Percentiles rank a stretch among this genome's conserved stretches.
Evolutionary conservation across 2,797 vertebrate genomes (phyloP).

Genomic region (Myotis vivesi): DNA sequence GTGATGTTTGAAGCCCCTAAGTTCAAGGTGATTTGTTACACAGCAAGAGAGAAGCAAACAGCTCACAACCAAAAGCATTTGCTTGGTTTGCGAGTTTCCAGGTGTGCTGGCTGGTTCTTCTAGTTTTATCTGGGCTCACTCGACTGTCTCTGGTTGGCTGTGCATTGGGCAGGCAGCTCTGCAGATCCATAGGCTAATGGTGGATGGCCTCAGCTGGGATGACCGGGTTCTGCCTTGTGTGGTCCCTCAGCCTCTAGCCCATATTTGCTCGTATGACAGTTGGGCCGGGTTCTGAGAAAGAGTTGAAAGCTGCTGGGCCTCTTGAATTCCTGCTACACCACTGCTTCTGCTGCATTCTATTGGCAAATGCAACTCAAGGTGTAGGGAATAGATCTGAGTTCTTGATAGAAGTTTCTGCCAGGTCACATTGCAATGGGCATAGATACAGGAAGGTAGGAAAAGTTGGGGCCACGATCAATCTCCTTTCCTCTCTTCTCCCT

Average conservation of each 20-base stretch:
- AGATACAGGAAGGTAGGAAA: not conserved
- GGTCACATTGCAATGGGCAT: not conserved
- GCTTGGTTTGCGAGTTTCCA: not conserved
- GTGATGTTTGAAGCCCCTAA: not conserved
- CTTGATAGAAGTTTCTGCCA: not conserved
- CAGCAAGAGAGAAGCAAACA: not conserved
- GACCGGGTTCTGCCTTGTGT: not conserved
- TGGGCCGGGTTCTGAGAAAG: not conserved
- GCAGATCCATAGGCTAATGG: not conserved
- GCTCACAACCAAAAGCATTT: not conserved
- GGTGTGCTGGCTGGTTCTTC: not conserved
- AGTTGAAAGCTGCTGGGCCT: not conserved
- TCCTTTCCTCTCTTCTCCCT: not conserved
- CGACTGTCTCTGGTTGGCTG: too few relatives aligned
- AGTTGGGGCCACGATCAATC: not conserved
- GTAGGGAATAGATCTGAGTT: not conserved
- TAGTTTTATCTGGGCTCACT: not conserved
- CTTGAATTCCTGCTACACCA: not conserved
- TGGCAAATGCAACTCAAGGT: not conserved
- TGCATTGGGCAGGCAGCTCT: not conserved
- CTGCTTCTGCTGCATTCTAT: not conserved
- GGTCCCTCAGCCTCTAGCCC: not conserved
- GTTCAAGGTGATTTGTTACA: not conserved
- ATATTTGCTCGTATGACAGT: not conserved
- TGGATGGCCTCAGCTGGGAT: not conserved